Evolutionary conservation across 2,113 vertebrate genomes (phyloP), one percentile per base, ranked within the genome.

Genomic region (Brachyhypopomus gauderio): DNA sequence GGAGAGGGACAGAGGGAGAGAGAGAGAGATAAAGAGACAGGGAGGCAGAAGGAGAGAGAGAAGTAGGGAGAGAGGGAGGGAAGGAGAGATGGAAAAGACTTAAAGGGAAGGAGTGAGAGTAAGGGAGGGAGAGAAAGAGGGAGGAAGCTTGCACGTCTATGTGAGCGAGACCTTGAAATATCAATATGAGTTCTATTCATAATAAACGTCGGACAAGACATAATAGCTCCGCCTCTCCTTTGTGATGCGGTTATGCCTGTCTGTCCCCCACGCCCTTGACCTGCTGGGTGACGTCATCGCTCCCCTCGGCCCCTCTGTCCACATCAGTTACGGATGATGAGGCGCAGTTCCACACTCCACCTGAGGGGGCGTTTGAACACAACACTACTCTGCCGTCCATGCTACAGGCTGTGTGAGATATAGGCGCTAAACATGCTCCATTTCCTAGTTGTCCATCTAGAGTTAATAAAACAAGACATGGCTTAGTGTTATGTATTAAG

Each of bases 281-380:
- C 71, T 41, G 58, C 5, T 17, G 30, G 20, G 59, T 75, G 71
- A 72, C 34, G 41, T 23, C 34, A 52, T 6, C 4, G 27, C 69
- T 64, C 71, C 27, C 62, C 62, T 27, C 22, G 6, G 14, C 55
- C 36, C 59, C 19, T 36, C 59, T 71, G 67, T 85, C 64, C 36
- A n/a, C 3, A 41, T 75, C 56, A 75, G 17, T 48, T 79, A 41
- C 59, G 58, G 38, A 62, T 25, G 30, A 56, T 14, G 17, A 62
- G 20, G 23, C 62, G 84, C 48, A 19, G 34, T 82, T 72, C 66
- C 3, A 23, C 48, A 45, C 38, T 36, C 70, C 20, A 76, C 78
- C 84, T 85, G 71, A 79, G 76, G 75, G 71, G 75, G 67, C 41
- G 69, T 22, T 70, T n/a, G n/a, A n/a, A 59, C 23, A 69, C 38